Evolutionary conservation across 2,888 invertebrate genomes (phyloP).

Genomic region (Mactromeris polynyma): DNA sequence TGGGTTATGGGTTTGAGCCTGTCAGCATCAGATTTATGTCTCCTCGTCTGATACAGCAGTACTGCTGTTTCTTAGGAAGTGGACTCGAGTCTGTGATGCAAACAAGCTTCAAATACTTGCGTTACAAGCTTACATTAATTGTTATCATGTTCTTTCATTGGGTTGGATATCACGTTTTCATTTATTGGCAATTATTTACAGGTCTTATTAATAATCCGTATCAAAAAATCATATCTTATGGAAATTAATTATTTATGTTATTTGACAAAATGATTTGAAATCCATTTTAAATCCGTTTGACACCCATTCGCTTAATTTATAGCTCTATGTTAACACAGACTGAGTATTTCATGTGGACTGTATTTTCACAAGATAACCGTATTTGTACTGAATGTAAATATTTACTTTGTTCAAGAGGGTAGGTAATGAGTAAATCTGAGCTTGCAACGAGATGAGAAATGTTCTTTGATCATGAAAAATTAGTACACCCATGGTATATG

Average conservation of each 20-base stretch:
- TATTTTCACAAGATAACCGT: slow-evolving; percentile 31
- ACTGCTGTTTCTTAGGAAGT: no score
- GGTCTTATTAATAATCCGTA: background rate
- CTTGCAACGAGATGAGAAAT: background rate
- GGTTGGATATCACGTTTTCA: no score
- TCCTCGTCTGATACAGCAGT: no score
- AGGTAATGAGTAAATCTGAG: slow-evolving; percentile 1
- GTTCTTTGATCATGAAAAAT: background rate
- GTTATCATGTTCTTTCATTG: no score
- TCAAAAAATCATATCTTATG: background rate
- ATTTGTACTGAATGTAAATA: slow-evolving; percentile 32
- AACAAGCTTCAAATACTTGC: no score
- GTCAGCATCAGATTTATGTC: no score
- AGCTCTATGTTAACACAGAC: background rate
- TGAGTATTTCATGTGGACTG: background rate
- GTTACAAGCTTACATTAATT: no score
- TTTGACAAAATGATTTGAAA: background rate
- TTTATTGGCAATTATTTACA: no score
- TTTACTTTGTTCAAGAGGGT: slow-evolving; percentile 27
- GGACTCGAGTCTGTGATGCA: no score
- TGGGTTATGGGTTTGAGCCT: no score
- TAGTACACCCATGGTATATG: background rate
- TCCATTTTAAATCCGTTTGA: slow-evolving; percentile 16
- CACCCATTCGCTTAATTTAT: slow-evolving; percentile 11
- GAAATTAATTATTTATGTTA: background rate